A percentile compares a stretch with the other conserved stretches of the same genome.
Evolutionary conservation across 2,888 invertebrate species (phyloP).

Genomic region (Quadriops clusia): DNA sequence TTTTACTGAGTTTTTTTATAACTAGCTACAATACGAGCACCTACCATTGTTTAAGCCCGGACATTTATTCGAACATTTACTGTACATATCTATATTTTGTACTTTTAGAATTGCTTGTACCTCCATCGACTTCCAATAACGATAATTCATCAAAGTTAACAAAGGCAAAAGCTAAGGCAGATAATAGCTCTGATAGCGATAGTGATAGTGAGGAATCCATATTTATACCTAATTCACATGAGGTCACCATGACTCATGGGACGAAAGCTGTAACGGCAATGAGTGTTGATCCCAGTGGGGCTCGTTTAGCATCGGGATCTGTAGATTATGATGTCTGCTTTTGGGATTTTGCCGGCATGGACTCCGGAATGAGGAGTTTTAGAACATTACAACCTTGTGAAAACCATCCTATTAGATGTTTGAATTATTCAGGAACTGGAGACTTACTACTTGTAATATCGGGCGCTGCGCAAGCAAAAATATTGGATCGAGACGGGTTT

Average conservation of each 20-base stretch:
- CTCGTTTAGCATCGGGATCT: constrained; percentile 66
- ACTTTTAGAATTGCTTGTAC: too few species aligned
- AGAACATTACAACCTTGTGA: constrained; percentile 90
- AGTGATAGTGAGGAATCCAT: constrained; percentile 36
- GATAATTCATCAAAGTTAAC: constrained; percentile 3
- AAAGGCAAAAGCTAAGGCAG: constrained; percentile 21
- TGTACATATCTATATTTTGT: too few species aligned
- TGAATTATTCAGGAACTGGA: constrained; percentile 89
- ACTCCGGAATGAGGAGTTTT: constrained; percentile 81
- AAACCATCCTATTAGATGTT: constrained; percentile 80
- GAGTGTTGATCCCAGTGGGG: constrained; percentile 88
- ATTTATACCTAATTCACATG: constrained; percentile 62
- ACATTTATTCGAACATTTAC: too few species aligned
- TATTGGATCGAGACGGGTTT: constrained; percentile 88
- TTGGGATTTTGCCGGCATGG: constrained; percentile 99
- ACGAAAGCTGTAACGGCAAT: constrained; percentile 80
- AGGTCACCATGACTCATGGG: constrained; percentile 82
- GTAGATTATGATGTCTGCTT: constrained; percentile 93
- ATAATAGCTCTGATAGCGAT: constrained; percentile 23
- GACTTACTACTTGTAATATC: constrained; percentile 87
- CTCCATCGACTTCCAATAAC: background rate
- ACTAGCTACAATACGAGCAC: too few species aligned
- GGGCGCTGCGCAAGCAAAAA: constrained; percentile 86
- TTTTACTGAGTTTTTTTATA: too few species aligned
- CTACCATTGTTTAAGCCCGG: too few species aligned